Conservation (phyloP, 2,888 invertebrate species). For the Melanchra persicariae region DNA sequence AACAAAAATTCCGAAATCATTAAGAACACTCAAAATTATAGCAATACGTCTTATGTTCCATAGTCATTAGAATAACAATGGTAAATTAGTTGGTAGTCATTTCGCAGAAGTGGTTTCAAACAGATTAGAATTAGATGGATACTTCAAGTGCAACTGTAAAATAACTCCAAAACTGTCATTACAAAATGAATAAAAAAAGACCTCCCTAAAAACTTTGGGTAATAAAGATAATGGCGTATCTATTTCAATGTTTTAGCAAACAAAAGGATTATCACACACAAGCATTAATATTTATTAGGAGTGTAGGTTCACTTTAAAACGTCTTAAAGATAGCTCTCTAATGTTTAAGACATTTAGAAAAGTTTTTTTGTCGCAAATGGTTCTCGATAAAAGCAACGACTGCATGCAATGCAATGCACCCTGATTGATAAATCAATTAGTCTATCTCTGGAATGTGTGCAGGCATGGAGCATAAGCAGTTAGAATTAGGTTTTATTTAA, state of each 20-base stretch:
- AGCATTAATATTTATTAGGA: constrained; percentile 23
- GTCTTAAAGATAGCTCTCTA: neutral
- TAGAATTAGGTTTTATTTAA: no score
- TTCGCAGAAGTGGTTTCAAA: neutral
- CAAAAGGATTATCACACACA: constrained; percentile 6
- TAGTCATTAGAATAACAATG: constrained; percentile 37
- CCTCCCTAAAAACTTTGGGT: neutral
- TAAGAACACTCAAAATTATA: constrained; percentile 32
- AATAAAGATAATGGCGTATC: constrained; percentile 15
- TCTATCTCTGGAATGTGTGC: neutral
- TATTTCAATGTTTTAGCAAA: constrained; percentile 12
- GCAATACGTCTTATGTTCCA: constrained; percentile 3
- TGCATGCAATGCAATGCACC: neutral
- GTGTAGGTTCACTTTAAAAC: neutral
- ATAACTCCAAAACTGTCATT: neutral
- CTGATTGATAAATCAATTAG: neutral
- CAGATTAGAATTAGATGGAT: constrained; percentile 4
- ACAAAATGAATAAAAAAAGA: neutral
- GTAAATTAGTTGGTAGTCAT: constrained; percentile 12
- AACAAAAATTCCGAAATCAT: neutral
- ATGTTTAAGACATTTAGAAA: neutral
- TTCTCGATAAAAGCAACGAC: neutral
- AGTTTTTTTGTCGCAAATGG: constrained; percentile 13
- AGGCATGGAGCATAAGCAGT: neutral
- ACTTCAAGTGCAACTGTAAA: neutral